phyloP scores from a whole-genome alignment of 2,888 invertebrate genomes.

The Drosophila basisetae region DNA sequence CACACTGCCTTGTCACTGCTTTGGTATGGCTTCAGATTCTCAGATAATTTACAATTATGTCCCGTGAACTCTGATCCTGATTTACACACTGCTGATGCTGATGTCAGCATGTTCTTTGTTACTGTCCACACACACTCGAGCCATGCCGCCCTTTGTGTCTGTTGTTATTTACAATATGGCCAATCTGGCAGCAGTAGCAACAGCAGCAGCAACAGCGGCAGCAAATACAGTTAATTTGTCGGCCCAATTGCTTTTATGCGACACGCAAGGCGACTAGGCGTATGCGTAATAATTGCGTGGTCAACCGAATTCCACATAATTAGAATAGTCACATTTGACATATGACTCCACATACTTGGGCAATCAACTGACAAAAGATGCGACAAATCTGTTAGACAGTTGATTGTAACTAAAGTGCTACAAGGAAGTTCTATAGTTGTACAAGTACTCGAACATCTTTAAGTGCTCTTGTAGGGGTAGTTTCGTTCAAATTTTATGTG shows the following conservation, averaged over 20 bases:
- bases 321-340: conserved; percentile 49
- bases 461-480: background rate
- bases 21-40: conserved; percentile 62
- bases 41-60: conserved; percentile 77
- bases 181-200: conserved; percentile 27
- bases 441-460: background rate
- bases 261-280: conserved; percentile 33
- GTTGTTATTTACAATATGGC: conserved; percentile 69
- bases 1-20: conserved; percentile 56
- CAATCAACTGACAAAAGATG: background rate
- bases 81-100: conserved; percentile 74
- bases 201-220: conserved; percentile 6
- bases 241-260: conserved; percentile 48
- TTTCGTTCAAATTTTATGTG: too few species aligned
- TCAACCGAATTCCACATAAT: conserved; percentile 51
- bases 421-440: background rate
- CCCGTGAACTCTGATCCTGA: conserved; percentile 68
- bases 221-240: conserved; percentile 65
- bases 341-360: conserved; percentile 9
- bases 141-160: conserved; percentile 43
- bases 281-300: conserved; percentile 65
- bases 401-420: background rate
- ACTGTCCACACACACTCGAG: conserved; percentile 14
- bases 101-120: conserved; percentile 72
- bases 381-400: background rate